These are phyloP conservation scores for Epistrophe grossulariae DNA, from an alignment of 2,888 invertebrate species.

Conservation along the genomic window DNA sequence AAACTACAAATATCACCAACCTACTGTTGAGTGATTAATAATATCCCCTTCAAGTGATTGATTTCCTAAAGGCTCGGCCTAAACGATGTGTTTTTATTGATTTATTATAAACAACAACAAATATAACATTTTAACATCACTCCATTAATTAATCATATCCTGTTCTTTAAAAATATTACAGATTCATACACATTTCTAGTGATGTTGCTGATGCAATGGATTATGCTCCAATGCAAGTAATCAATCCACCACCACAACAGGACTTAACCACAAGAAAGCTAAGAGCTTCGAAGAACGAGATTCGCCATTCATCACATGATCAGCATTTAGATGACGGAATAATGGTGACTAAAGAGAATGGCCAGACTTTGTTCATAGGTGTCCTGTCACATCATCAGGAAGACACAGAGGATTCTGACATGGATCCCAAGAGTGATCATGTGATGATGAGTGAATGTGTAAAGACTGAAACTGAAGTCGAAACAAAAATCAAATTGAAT, in stretches of 20 bases:
- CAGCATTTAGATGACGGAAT: slow-evolving; percentile 44
- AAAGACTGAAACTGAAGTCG: slow-evolving; percentile 50
- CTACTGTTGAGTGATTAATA: slow-evolving; percentile 67
- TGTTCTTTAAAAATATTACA: slow-evolving; percentile 50
- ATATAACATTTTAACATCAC: slow-evolving; percentile 20
- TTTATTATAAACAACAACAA: slow-evolving; percentile 53
- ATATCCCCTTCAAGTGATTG: slow-evolving; percentile 53
- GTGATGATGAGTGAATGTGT: slow-evolving; percentile 41
- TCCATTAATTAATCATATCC: slow-evolving; percentile 64
- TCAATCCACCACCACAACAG: slow-evolving; percentile 63
- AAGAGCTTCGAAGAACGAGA: slow-evolving; percentile 37
- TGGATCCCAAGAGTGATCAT: slow-evolving; percentile 52
- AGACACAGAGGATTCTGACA: slow-evolving; percentile 55
- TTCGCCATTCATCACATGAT: slow-evolving; percentile 44
- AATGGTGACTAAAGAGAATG: slow-evolving; percentile 72
- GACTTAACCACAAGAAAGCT: slow-evolving; percentile 45
- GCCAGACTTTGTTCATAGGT: slow-evolving; percentile 55
- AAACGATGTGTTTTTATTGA: slow-evolving; percentile 64
- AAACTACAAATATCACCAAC: slow-evolving; percentile 29
- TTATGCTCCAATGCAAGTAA: slow-evolving; percentile 67
- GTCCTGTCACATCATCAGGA: slow-evolving; percentile 58
- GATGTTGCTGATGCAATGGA: slow-evolving; percentile 62
- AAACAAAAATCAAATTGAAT: slow-evolving; percentile 82
- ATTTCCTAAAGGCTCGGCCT: slow-evolving; percentile 45
- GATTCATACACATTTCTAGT: slow-evolving; percentile 49